A percentile compares a stretch with the other conserved stretches of the same genome.
These are phyloP conservation scores for Cottoperca gobio DNA, from an alignment of 2,797 vertebrate genomes.

Conservation along the genomic window DNA sequence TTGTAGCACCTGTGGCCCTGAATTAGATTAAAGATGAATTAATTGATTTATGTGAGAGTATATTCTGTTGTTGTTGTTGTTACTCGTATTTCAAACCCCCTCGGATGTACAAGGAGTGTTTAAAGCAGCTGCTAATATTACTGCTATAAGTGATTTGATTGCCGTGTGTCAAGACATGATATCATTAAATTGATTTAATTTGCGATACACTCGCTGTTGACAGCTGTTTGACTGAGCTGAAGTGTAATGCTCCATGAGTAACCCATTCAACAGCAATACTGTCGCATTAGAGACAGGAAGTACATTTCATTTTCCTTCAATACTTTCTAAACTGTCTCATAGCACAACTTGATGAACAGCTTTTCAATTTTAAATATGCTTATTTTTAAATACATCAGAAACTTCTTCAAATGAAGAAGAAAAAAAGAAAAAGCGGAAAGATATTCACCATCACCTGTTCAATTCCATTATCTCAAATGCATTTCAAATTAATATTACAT, in stretches of 20 bases:
- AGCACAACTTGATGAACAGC: slow-evolving; percentile 39
- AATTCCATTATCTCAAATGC: slow-evolving; percentile 34
- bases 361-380: slow-evolving; percentile 36
- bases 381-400: slow-evolving; percentile 27
- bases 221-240: slow-evolving; percentile 68
- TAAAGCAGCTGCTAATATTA: slow-evolving; percentile 49
- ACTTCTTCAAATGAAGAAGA: slow-evolving; percentile 2
- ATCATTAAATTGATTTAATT: slow-evolving; percentile 69
- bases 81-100: slow-evolving; percentile 6
- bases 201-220: slow-evolving; percentile 56
- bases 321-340: slow-evolving; percentile 55
- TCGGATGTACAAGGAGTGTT: slow-evolving; percentile 26
- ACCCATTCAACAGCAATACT: slow-evolving; percentile 54
- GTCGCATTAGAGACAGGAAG: slow-evolving; percentile 51
- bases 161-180: slow-evolving; percentile 59
- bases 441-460: slow-evolving; percentile 19
- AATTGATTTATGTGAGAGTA: slow-evolving; percentile 28
- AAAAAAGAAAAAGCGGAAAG: slow-evolving; percentile 18
- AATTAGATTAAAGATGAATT: slow-evolving; percentile 14
- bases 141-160: slow-evolving; percentile 55
- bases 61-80: slow-evolving; percentile 20
- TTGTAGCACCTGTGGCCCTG: slow-evolving; percentile 12
- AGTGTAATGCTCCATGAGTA: slow-evolving; percentile 65
- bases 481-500: slow-evolving; percentile 25
- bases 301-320: slow-evolving; percentile 53